Evolutionary conservation across 2,888 invertebrate species (phyloP).

Genomic region (Malacosoma neustria): DNA sequence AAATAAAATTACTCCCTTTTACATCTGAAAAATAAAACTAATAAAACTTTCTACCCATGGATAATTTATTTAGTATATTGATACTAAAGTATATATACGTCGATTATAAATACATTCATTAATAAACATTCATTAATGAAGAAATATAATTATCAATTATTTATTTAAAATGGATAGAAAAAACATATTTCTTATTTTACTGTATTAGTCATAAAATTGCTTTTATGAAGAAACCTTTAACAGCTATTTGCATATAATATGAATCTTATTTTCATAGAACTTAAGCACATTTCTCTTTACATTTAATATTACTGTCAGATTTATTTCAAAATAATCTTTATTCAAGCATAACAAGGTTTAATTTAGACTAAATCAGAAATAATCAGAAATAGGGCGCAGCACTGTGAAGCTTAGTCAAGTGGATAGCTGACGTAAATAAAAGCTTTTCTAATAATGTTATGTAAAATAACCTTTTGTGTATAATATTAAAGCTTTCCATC

Average conservation of each 20-base stretch:
- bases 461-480: too few species aligned
- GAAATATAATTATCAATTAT: too few species aligned
- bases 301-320: not conserved
- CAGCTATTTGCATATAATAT: not conserved
- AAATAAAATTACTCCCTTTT: too few species aligned
- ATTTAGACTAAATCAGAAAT: not conserved
- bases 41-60: too few species aligned
- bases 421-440: not conserved
- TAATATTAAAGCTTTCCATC: too few species aligned
- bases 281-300: not conserved
- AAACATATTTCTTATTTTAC: too few species aligned
- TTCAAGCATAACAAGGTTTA: not conserved
- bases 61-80: too few species aligned
- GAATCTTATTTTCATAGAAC: not conserved
- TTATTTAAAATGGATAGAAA: too few species aligned
- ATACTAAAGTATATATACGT: too few species aligned
- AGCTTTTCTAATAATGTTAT: not conserved
- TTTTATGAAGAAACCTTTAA: not conserved
- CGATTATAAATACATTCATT: too few species aligned
- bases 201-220: not conserved
- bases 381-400: not conserved
- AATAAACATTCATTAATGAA: too few species aligned
- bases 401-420: not conserved
- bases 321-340: not conserved
- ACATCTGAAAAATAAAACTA: too few species aligned